These are phyloP conservation scores for Ctena decussata DNA, from an alignment of 2,888 invertebrate genomes.

Conservation along the genomic window DNA sequence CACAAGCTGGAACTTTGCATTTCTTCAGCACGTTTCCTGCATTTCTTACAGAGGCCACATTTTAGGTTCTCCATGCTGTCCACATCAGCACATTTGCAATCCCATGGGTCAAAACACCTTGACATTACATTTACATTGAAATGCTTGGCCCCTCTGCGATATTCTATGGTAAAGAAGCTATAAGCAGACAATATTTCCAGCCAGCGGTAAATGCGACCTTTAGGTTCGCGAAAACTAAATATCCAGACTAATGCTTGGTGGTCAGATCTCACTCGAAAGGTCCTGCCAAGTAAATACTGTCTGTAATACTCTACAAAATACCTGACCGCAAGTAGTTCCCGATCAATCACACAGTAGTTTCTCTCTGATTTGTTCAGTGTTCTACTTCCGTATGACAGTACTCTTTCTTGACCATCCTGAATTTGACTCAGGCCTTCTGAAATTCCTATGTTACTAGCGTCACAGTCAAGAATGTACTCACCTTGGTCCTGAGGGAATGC, in stretches of 20 bases:
- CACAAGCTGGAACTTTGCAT: not conserved
- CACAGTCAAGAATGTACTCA: not conserved
- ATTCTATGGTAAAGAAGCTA: not conserved
- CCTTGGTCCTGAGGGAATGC: no score
- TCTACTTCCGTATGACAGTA: not conserved
- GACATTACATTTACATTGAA: not conserved
- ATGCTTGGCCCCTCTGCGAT: not conserved
- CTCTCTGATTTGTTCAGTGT: not conserved
- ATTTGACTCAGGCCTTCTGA: not conserved
- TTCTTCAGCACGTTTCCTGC: no score
- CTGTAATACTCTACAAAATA: slow-evolving; percentile 16
- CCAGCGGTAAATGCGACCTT: no score
- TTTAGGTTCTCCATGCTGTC: not conserved
- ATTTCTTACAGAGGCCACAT: not conserved
- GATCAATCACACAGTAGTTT: slow-evolving; percentile 7
- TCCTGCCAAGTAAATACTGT: no score
- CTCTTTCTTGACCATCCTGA: not conserved
- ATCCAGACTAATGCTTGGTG: no score
- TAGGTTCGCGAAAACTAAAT: no score
- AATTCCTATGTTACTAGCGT: not conserved
- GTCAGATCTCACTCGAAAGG: no score
- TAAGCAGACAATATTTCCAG: no score
- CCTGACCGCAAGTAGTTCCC: not conserved
- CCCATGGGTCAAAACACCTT: no score
- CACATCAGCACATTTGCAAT: not conserved